phyloP scores from a whole-genome alignment of 2,797 vertebrate species.

The Sebastes taczanowskii region DNA sequence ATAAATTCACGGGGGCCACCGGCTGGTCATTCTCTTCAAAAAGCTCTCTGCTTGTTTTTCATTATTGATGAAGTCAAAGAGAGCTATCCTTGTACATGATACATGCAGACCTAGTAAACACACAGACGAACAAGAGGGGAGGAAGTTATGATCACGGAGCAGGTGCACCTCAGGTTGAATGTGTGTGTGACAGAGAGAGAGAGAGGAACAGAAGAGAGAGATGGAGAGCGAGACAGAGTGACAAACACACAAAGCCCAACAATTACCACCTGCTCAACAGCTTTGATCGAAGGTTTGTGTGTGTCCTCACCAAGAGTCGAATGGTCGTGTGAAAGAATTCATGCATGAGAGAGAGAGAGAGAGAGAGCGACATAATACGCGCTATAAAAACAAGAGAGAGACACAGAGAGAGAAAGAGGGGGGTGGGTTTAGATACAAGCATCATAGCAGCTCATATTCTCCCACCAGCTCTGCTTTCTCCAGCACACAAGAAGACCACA shows the following conservation, averaged over 20 bases:
- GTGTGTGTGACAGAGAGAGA: not conserved
- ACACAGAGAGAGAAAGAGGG: conserved; percentile 19
- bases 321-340: conserved; percentile 65
- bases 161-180: conserved; percentile 39
- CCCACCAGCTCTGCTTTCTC: conserved; percentile 53
- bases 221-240: not conserved
- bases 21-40: not conserved
- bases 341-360: conserved; percentile 17
- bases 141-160: conserved; percentile 27
- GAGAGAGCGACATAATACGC: conserved; percentile 20
- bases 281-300: conserved; percentile 15
- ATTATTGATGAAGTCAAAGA: conserved; percentile 23
- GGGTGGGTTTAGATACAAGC: conserved; percentile 56
- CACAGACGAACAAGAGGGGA: not conserved
- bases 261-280: conserved; percentile 29
- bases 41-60: conserved; percentile 12
- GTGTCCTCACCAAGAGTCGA: not conserved
- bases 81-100: not conserved
- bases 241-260: not conserved
- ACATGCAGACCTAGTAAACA: not conserved
- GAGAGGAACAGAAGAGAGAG: not conserved
- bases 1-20: not conserved
- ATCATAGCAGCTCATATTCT: conserved; percentile 68
- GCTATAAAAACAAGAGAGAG: conserved; percentile 14
- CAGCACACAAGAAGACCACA: conserved; percentile 48